Evolutionary conservation across 2,888 invertebrate genomes (phyloP), one percentile per base, ranked within the genome.

Genomic region (Drosophila neotestacea): DNA sequence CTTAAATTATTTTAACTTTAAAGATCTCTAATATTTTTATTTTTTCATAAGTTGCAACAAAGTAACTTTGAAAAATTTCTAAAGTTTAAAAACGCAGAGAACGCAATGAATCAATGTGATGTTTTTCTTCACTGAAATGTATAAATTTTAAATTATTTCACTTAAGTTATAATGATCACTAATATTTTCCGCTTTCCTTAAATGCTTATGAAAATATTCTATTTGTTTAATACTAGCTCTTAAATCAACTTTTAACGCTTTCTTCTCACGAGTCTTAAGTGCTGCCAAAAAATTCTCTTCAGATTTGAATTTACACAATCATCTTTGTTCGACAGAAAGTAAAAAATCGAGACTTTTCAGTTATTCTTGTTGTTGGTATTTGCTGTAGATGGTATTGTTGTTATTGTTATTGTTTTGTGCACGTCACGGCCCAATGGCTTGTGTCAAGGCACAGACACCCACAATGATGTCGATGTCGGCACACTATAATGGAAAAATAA

Each of bases 401-500:
- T 34, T 48, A 13, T 44, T 61, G 32, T 52, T 54, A n/a, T 46
- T 44, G 10, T 61, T 72, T 82, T 80, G 64, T 77, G 74, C 79
- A 58, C 82, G 86, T 86, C 86, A 85, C 82, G 81, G 72, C 72
- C 80, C 69, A 80, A 80, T 78, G 78, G 76, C 69, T 80, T 81
- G 80, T 78, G 77, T 80, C 78, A 77, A 80, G 82, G 82, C 82
- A 77, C 66, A 79, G 85, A 86, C 85, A 85, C 85, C 85, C 85
- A 85, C 85, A 85, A 85, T 73, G 78, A 58, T 75, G 80, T 70
- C 83, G 77, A 76, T 73, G 76, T 70, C 75, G 84, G 85, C 82
- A 79, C 67, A 78, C 81, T 75, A 81, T 84, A 85, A 85, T 85
- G 84, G 78, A 85, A 86, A 85, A 84, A 85, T 82, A 84, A 84